phyloP scores from a whole-genome alignment of 2,888 invertebrate species.

The Hedychridium roseum region DNA sequence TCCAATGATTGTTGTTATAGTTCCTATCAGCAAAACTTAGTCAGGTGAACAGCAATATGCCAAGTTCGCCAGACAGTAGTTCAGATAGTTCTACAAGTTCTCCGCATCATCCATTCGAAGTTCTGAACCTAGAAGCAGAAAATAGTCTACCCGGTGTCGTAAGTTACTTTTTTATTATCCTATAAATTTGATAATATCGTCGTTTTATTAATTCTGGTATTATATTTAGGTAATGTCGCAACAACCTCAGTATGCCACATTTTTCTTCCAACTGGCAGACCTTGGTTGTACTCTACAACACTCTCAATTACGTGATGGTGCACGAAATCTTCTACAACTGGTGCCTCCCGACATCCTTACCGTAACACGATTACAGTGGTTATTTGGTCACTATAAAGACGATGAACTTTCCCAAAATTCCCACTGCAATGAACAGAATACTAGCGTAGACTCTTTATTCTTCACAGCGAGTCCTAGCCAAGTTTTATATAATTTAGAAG shows the following conservation, averaged over 20 bases:
- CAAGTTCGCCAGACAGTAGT: slow-evolving; percentile 89
- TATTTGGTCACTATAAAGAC: slow-evolving; percentile 65
- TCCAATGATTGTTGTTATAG: slow-evolving; percentile 59
- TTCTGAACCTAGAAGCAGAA: slow-evolving; percentile 84
- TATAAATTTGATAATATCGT: not conserved
- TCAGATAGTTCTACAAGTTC: slow-evolving; percentile 95
- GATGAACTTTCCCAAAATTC: slow-evolving; percentile 46
- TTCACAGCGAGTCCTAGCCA: slow-evolving; percentile 77
- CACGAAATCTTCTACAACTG: slow-evolving; percentile 79
- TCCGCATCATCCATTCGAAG: slow-evolving; percentile 85
- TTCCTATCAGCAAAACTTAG: slow-evolving; percentile 80
- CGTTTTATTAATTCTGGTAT: slow-evolving; percentile 14
- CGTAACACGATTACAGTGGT: slow-evolving; percentile 68
- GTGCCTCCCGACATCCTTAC: slow-evolving; percentile 80
- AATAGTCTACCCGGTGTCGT: slow-evolving; percentile 91
- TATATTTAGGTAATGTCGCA: slow-evolving; percentile 78
- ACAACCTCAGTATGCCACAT: slow-evolving; percentile 79
- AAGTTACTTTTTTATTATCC: too few relatives aligned
- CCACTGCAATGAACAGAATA: slow-evolving; percentile 53
- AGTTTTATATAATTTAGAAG: slow-evolving; percentile 80
- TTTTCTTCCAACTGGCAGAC: slow-evolving; percentile 87
- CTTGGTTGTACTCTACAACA: slow-evolving; percentile 85
- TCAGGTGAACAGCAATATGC: slow-evolving; percentile 75
- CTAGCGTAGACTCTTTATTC: slow-evolving; percentile 71
- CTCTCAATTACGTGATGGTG: slow-evolving; percentile 83